A percentile compares a stretch with the other conserved stretches of the same genome.
phyloP scores from a whole-genome alignment of 2,797 vertebrate species.

The Notolepis coatsorum region DNA sequence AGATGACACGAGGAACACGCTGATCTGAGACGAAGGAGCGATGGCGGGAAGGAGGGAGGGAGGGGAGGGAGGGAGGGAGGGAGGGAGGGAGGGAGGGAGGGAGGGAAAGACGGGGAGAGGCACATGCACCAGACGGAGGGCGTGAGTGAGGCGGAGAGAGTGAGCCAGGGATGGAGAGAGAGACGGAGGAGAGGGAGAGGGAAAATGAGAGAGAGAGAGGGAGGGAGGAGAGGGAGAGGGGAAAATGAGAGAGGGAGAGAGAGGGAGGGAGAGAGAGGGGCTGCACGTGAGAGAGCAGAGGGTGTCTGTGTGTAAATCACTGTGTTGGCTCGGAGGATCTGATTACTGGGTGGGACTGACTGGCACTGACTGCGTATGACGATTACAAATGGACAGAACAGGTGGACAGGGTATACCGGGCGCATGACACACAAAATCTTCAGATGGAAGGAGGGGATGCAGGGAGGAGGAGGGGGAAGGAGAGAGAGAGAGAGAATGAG shows the following conservation, averaged over 20 bases:
- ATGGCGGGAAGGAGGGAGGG: constrained; percentile 8
- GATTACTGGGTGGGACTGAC: not conserved
- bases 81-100: not conserved
- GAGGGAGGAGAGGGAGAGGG: constrained; percentile 53
- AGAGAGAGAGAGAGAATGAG: not conserved
- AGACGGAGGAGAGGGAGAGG: not conserved
- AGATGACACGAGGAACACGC: not conserved
- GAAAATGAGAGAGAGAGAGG: constrained; percentile 4
- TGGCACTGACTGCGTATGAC: not conserved
- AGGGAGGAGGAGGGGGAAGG: not conserved
- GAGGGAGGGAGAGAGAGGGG: too few species aligned
- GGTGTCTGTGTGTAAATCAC: constrained; percentile 4
- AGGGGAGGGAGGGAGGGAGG: not conserved
- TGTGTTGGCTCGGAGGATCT: not conserved
- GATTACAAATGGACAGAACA: constrained; percentile 8
- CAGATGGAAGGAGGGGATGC: not conserved
- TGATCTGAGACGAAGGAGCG: not conserved
- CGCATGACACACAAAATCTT: not conserved
- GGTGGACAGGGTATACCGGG: not conserved
- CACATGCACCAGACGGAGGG: not conserved
- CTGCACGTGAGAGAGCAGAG: too few species aligned
- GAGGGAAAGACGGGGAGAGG: not conserved
- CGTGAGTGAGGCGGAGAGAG: too few species aligned
- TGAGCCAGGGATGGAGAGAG: too few species aligned
- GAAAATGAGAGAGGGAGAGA: constrained; percentile 30